Conservation (phyloP, 2,888 invertebrate genomes). For the Tribolium freemani region DNA sequence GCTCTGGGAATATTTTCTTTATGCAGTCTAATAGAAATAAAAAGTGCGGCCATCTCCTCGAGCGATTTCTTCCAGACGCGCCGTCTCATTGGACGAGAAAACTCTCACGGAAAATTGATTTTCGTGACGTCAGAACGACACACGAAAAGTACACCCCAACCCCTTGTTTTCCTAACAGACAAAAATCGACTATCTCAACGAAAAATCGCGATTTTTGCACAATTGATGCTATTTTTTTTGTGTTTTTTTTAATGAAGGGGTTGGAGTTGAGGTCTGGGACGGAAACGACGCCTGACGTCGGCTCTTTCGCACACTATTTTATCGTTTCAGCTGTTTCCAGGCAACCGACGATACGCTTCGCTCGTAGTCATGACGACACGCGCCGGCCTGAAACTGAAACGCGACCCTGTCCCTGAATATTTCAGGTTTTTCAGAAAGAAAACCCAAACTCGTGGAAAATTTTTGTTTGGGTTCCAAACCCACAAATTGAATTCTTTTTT, state of each 20-base stretch:
- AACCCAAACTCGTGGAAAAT: neutral
- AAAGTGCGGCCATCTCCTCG: slow-evolving; percentile 54
- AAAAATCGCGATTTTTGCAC: neutral
- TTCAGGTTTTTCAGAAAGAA: slow-evolving; percentile 2
- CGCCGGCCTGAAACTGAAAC: slow-evolving; percentile 37
- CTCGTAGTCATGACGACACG: slow-evolving; percentile 45
- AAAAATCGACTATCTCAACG: too few species aligned
- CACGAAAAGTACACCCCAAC: neutral
- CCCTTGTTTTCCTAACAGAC: neutral
- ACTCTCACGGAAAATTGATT: slow-evolving; percentile 61
- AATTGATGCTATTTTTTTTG: neutral
- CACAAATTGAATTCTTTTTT: too few species aligned
- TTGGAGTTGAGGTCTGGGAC: neutral
- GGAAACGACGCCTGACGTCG: slow-evolving; percentile 42
- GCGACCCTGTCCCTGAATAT: slow-evolving; percentile 26
- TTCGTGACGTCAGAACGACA: slow-evolving; percentile 54
- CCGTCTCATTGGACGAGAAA: slow-evolving; percentile 54
- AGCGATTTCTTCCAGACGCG: slow-evolving; percentile 54
- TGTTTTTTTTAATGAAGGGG: neutral
- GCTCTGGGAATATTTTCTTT: slow-evolving; percentile 54
- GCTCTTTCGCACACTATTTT: slow-evolving; percentile 46
- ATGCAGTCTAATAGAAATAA: slow-evolving; percentile 51
- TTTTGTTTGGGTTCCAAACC: too few species aligned
- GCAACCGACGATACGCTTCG: slow-evolving; percentile 43
- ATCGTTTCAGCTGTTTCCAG: slow-evolving; percentile 46